These are phyloP conservation scores for Halcyon senegalensis DNA, from an alignment of 2,113 vertebrate species.

Conservation along the genomic window DNA sequence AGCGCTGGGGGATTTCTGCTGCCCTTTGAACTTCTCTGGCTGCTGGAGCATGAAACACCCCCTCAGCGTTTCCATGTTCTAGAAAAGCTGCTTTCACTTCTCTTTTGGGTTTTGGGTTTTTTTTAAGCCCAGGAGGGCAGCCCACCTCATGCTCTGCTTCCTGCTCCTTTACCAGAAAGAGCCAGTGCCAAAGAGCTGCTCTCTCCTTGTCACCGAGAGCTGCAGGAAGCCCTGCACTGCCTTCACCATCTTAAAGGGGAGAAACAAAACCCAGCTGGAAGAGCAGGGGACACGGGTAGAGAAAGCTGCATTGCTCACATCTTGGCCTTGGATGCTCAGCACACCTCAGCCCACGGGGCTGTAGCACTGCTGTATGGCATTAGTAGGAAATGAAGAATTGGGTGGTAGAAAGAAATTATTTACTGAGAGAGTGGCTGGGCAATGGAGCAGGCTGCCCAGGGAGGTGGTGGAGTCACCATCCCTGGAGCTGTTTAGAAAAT, in stretches of 20 bases:
- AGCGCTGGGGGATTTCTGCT: slow-evolving; percentile 24
- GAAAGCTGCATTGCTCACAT: neutral
- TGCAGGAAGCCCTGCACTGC: accelerated
- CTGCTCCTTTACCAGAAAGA: neutral
- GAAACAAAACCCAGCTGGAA: neutral
- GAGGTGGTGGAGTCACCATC: too few species aligned
- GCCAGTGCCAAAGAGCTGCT: neutral
- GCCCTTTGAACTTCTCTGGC: neutral
- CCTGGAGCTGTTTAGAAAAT: too few species aligned
- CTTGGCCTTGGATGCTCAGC: neutral
- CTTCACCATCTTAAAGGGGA: accelerated
- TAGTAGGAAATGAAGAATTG: neutral
- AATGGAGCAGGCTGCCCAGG: too few species aligned
- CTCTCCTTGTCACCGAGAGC: accelerated
- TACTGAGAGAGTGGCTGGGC: too few species aligned
- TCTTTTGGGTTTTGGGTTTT: neutral
- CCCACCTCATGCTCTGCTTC: neutral
- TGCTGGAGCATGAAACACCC: neutral
- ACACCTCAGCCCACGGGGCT: neutral
- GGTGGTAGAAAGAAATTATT: too few species aligned
- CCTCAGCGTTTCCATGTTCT: slow-evolving; percentile 52
- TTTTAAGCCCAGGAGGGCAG: neutral
- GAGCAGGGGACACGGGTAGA: neutral
- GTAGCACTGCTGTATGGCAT: neutral
- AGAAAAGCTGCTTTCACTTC: slow-evolving; percentile 58